Evolutionary conservation across 2,797 vertebrate species (phyloP).

Genomic region (Eulemur rubriventer): DNA sequence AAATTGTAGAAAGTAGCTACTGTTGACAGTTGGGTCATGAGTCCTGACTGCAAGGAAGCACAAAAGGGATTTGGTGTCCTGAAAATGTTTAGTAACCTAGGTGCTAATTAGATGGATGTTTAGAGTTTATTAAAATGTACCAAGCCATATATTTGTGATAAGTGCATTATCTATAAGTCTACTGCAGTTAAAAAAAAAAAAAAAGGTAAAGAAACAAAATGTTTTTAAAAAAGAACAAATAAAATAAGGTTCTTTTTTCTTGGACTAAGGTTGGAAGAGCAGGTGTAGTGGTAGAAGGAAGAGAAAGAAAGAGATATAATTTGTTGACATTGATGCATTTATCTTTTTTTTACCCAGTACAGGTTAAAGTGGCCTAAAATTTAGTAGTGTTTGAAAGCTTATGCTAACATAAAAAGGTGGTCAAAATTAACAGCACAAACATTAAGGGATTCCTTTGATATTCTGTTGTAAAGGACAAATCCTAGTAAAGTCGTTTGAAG

Average conservation of each 20-base stretch:
- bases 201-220: background rate
- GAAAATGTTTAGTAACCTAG: background rate
- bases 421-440: constrained; percentile 78
- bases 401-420: constrained; percentile 45
- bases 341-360: background rate
- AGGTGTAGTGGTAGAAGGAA: background rate
- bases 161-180: background rate
- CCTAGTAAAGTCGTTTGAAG: constrained; percentile 86
- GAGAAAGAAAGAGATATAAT: background rate
- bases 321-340: background rate
- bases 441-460: constrained; percentile 86
- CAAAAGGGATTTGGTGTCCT: background rate
- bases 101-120: background rate
- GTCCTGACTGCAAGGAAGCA: background rate
- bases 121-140: background rate
- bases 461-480: constrained; percentile 81
- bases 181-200: background rate
- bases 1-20: background rate
- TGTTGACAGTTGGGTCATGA: rapidly evolving
- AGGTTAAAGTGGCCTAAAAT: constrained; percentile 21
- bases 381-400: constrained; percentile 19
- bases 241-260: background rate
- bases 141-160: background rate
- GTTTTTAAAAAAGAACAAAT: background rate
- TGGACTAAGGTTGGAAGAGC: background rate